Percentiles rank a stretch among this genome's conserved stretches.
These are phyloP conservation scores for Mesoligia furuncula DNA, from an alignment of 2,888 invertebrate species.

Conservation along the genomic window DNA sequence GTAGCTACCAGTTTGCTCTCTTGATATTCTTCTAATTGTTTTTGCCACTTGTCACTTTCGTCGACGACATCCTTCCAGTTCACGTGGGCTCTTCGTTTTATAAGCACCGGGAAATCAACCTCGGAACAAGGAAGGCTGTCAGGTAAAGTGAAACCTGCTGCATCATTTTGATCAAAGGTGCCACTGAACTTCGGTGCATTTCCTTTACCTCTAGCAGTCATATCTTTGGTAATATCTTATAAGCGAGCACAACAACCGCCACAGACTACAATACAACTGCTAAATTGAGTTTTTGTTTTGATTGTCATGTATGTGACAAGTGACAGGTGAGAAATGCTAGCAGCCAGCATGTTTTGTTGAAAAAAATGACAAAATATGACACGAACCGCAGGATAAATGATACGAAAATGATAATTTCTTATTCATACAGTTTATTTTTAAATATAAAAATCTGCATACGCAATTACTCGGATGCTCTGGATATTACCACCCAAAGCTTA, in stretches of 20 bases:
- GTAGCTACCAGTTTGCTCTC: constrained; percentile 72
- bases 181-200: constrained; percentile 73
- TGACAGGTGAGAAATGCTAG: neutral
- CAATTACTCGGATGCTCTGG: constrained; percentile 87
- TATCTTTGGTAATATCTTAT: constrained; percentile 57
- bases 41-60: constrained; percentile 74
- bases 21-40: constrained; percentile 76
- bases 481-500: constrained; percentile 88
- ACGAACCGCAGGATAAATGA: constrained; percentile 31
- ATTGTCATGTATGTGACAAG: neutral
- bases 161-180: constrained; percentile 69
- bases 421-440: constrained; percentile 67
- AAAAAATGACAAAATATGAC: constrained; percentile 15
- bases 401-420: constrained; percentile 34
- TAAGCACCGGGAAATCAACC: constrained; percentile 80
- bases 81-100: constrained; percentile 70
- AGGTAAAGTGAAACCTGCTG: constrained; percentile 79
- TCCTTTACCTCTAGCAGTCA: constrained; percentile 81
- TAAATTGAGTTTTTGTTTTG: neutral
- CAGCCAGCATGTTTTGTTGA: constrained; percentile 23
- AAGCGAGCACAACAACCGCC: neutral
- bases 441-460: constrained; percentile 83
- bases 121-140: constrained; percentile 85
- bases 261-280: neutral
- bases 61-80: constrained; percentile 81